Evolutionary conservation across 2,888 invertebrate species (phyloP), one percentile per base, ranked within the genome.

Genomic region (Hedychridium roseum): DNA sequence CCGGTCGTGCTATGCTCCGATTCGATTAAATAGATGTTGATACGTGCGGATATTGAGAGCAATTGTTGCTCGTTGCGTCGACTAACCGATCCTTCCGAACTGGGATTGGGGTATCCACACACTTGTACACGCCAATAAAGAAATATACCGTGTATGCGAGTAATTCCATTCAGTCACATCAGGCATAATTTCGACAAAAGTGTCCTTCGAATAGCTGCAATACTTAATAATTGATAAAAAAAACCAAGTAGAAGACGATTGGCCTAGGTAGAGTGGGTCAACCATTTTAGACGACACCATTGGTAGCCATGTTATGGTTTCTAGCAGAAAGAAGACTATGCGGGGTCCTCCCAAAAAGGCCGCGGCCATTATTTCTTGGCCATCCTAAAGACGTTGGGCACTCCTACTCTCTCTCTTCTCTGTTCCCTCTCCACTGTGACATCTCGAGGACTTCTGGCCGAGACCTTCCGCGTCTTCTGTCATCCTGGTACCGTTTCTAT

Each of bases 401-500:
- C 56, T 46, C 53, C 60, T 53, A 39, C 50, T 41, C 44, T 43
- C 34, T 39, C 35, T 41, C 50, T 34, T 39, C 43, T 38, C 39
- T 9, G 26, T n/a, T 26, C 18, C 39, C 41, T 30, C 36, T 50
- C 40, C 17, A 21, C 28, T 34, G 27, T 5, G 11, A 11, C 4
- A 30, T 50, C 35, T n/a, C n/a, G n/a, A n/a, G n/a, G n/a, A n/a
- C n/a, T n/a, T 41, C 35, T 26, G 20, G 37, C 23, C 30, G 32
- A 38, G 18, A 40, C 43, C 54, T 52, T 27, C 36, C 20, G 32
- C 41, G 14, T 48, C 43, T 45, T 44, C 44, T 57, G 32, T 41
- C 39, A 26, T 46, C 50, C 49, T 50, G 42, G 34, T 53, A 51
- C 43, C 52, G 48, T 62, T 62, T 64, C 62, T 62, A 64, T 64